Percentiles rank a stretch among this genome's conserved stretches.
phyloP scores from a whole-genome alignment of 2,888 invertebrate species.

The Ormyrus labotus region DNA sequence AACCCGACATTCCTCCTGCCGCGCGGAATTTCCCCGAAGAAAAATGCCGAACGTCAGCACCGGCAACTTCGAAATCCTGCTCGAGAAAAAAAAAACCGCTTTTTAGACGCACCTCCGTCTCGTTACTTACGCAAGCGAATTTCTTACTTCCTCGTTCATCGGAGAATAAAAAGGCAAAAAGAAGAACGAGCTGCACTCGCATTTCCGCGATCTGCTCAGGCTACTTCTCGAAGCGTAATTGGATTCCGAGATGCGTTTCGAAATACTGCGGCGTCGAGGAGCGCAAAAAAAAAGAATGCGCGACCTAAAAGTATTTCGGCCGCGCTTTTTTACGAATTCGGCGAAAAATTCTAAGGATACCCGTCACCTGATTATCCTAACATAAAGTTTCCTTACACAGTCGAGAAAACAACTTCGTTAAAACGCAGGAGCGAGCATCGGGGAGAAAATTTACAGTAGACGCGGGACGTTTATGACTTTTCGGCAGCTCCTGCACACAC shows the following conservation, averaged over 20 bases:
- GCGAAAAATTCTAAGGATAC: conserved; percentile 29
- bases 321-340: conserved; percentile 22
- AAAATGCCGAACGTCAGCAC: too few species aligned
- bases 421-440: too few species aligned
- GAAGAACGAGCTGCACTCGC: neutral
- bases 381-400: too few species aligned
- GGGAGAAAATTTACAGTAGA: too few species aligned
- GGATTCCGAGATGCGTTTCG: neutral
- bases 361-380: neutral
- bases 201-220: neutral
- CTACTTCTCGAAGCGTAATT: neutral
- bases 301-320: conserved; percentile 29
- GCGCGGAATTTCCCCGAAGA: too few species aligned
- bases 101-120: too few species aligned
- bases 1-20: too few species aligned
- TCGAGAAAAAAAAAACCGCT: too few species aligned
- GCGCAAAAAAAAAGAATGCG: neutral
- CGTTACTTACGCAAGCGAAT: conserved; percentile 7
- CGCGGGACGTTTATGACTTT: too few species aligned
- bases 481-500: too few species aligned
- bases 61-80: too few species aligned
- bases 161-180: neutral
- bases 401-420: too few species aligned
- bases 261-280: neutral
- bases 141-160: neutral